These are phyloP conservation scores for Alcedo atthis DNA, from an alignment of 2,797 vertebrate genomes.

Conservation along the genomic window DNA sequence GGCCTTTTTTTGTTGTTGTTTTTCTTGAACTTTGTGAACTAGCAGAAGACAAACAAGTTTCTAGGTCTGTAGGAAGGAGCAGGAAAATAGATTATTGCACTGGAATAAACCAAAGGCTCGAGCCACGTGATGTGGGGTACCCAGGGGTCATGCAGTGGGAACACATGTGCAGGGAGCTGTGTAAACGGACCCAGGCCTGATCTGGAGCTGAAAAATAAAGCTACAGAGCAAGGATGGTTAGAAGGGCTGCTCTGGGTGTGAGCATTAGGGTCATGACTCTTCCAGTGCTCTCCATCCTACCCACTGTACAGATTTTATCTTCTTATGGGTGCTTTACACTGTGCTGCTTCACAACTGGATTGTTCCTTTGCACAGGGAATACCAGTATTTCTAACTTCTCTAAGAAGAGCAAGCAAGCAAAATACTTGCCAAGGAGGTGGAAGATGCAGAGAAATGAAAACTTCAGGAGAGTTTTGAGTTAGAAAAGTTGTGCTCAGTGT, in stretches of 20 bases:
- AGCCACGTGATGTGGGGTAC: background rate
- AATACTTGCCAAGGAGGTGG: background rate
- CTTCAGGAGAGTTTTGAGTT: background rate
- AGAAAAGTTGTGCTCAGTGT: background rate
- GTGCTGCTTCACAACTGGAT: background rate
- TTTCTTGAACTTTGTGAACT: background rate
- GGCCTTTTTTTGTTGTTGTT: background rate
- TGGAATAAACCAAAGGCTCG: background rate
- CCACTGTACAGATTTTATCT: background rate
- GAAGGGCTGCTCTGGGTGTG: background rate
- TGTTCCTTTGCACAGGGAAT: background rate
- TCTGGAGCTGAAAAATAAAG: background rate
- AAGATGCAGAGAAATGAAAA: slow-evolving; percentile 23
- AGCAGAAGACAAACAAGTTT: background rate
- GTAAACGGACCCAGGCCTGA: background rate
- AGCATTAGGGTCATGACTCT: background rate
- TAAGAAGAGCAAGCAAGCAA: background rate
- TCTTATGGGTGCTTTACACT: background rate
- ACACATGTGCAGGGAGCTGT: background rate
- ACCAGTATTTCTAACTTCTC: background rate
- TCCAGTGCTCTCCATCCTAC: background rate
- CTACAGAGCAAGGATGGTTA: background rate
- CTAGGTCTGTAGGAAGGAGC: background rate
- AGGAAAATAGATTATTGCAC: background rate
- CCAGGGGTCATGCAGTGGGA: background rate